Evolutionary conservation across 1,140 invertebrate species (phyloP), one percentile per base, ranked within the genome.

Genomic region (Ganaspis sp.): DNA sequence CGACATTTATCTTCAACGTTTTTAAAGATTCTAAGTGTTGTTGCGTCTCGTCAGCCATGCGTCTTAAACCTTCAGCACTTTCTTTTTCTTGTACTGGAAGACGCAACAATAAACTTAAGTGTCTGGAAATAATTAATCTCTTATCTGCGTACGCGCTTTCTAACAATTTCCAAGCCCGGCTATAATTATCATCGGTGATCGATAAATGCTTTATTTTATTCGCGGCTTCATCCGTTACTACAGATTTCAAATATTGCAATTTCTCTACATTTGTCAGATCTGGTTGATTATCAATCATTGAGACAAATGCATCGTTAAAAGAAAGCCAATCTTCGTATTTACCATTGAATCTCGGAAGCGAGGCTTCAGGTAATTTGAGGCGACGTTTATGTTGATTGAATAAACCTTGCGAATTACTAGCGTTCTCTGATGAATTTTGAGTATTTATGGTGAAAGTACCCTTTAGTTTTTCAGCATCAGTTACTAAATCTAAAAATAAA

Each of bases 311-410:
- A n/a, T 81, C 64, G 19, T 72, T 69, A 21, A 85, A 85, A 0
- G 73, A 40, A 2, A 81, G 29, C 29, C 29, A 34, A 34, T 34
- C 29, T 6, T 34, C 29, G 6, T 34, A 34, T 34, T 34, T 34
- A 9, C 82, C 80, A 83, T 9, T 82, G 54, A 84, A 84, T 5
- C n/a, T 73, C 0, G 81, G 83, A 4, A 85, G 53, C 12, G 74
- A 19, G 4, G 76, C 49, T 40, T 45, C 73, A 4, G 80, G 80
- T 29, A 83, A 72, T 69, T 81, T 83, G 6, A 79, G 29, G 21
- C 34, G 74, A 19, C 53, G 72, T 40, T 40, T 40, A 40, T 40
- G 11, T 40, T 40, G 38, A 40, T 4, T 40, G 38, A 11, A 9
- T 40, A 6, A 1, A 6, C 38, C 3, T 12, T 40, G 12, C 9